These are phyloP conservation scores for Torymus auratus DNA, from an alignment of 2,888 invertebrate species.

Conservation along the genomic window DNA sequence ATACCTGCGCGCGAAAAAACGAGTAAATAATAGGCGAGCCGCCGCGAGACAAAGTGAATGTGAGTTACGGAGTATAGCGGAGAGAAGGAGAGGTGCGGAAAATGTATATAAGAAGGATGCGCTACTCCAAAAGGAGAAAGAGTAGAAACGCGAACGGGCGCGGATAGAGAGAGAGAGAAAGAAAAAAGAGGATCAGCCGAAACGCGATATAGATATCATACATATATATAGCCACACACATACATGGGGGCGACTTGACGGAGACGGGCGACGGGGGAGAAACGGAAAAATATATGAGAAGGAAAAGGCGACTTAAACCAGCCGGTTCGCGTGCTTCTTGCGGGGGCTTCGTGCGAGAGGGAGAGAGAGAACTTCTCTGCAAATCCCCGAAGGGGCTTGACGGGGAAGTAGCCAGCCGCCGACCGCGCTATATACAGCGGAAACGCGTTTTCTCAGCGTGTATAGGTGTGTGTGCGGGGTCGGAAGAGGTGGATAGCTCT, in stretches of 20 bases:
- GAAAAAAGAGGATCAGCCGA: slow-evolving; percentile 31
- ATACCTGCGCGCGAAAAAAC: slow-evolving; percentile 1
- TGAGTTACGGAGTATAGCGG: slow-evolving; percentile 1
- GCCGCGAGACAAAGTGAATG: slow-evolving; percentile 44
- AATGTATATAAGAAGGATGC: slow-evolving; percentile 36
- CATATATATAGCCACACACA: neutral
- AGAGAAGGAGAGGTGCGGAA: slow-evolving; percentile 37
- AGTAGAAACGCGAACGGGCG: neutral
- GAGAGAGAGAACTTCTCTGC: slow-evolving; percentile 6
- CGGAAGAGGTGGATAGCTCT: no score
- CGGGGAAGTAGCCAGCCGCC: slow-evolving; percentile 1
- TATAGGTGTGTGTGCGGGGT: no score
- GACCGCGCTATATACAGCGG: neutral
- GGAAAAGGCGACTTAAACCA: slow-evolving; percentile 27
- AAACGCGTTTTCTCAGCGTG: no score
- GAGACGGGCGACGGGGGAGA: neutral
- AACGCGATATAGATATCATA: slow-evolving; percentile 39
- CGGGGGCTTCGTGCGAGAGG: neutral
- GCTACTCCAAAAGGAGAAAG: neutral
- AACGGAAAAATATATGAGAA: slow-evolving; percentile 26
- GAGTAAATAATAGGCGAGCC: slow-evolving; percentile 11
- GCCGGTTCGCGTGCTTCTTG: slow-evolving; percentile 18
- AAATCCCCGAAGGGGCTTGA: slow-evolving; percentile 46
- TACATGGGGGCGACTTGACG: no score
- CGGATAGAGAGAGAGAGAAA: neutral